Conservation (phyloP, 2,888 invertebrate species). For the Brenthis daphne region DNA sequence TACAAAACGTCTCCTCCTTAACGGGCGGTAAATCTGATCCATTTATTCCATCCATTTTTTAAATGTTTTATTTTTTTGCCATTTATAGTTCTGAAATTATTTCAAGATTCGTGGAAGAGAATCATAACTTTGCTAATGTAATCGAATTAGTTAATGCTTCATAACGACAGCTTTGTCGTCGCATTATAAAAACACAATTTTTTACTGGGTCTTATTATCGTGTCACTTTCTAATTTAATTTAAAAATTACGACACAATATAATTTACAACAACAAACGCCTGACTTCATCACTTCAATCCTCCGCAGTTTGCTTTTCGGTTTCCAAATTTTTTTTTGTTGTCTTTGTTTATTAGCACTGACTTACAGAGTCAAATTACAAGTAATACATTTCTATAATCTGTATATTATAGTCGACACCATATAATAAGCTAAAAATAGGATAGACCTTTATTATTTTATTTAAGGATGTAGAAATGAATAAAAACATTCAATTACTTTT, state of each 20-base stretch:
- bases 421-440: too few species aligned
- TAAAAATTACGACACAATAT: conserved; percentile 55
- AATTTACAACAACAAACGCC: conserved; percentile 44
- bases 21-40: conserved; percentile 75
- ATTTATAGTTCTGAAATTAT: conserved; percentile 62
- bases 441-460: too few species aligned
- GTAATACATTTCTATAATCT: background rate
- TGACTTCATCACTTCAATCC: conserved; percentile 23
- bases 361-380: conserved; percentile 8
- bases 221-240: conserved; percentile 62
- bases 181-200: conserved; percentile 57
- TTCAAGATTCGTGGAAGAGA: conserved; percentile 53
- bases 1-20: conserved; percentile 83
- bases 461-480: too few species aligned
- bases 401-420: background rate
- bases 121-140: conserved; percentile 61
- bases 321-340: conserved; percentile 5
- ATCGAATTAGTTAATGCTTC: conserved; percentile 56
- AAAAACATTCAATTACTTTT: too few species aligned
- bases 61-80: conserved; percentile 42
- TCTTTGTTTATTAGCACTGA: conserved; percentile 3
- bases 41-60: conserved; percentile 63
- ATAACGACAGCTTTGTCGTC: conserved; percentile 65
- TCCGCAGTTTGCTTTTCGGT: conserved; percentile 4
- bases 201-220: conserved; percentile 42